Conservation (phyloP, 2,888 invertebrate species). For the Drosophila testacea region DNA sequence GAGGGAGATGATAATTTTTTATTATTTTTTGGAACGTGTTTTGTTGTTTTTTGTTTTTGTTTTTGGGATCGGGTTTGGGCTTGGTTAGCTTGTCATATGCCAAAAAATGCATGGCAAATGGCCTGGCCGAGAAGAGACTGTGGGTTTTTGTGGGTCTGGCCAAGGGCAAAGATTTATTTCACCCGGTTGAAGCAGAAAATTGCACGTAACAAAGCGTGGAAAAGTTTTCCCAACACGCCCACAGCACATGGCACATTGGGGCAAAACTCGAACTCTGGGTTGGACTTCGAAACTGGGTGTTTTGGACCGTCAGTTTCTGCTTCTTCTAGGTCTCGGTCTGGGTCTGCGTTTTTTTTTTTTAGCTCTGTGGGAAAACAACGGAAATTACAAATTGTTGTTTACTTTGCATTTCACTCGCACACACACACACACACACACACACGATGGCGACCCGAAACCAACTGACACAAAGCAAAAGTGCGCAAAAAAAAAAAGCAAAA, state of each 20-base stretch:
- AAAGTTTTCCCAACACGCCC: constrained; percentile 62
- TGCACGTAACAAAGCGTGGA: constrained; percentile 77
- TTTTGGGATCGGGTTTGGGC: background rate
- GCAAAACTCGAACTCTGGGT: constrained; percentile 5
- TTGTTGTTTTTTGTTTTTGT: background rate
- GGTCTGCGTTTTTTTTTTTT: constrained; percentile 8
- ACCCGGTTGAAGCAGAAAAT: constrained; percentile 77
- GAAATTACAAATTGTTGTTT: constrained; percentile 80
- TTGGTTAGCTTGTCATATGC: constrained; percentile 44
- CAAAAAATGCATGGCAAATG: constrained; percentile 55
- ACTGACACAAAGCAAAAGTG: constrained; percentile 42
- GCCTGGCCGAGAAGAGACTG: background rate
- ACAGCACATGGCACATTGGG: constrained; percentile 24
- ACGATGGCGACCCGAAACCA: constrained; percentile 19
- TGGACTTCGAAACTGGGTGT: constrained; percentile 19
- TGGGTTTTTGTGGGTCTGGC: constrained; percentile 20
- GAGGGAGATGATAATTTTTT: background rate
- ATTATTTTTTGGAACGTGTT: constrained; percentile 14
- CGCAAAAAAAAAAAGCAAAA: constrained; percentile 28
- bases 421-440: constrained; percentile 21
- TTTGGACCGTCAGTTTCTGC: constrained; percentile 2
- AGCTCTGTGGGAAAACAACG: constrained; percentile 60
- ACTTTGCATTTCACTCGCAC: constrained; percentile 74
- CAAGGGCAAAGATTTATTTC: constrained; percentile 71
- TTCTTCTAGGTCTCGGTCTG: constrained; percentile 20